Evolutionary conservation across 2,888 invertebrate genomes (phyloP), one percentile per base, ranked within the genome.

Genomic region (Ceraclea dissimilis): DNA sequence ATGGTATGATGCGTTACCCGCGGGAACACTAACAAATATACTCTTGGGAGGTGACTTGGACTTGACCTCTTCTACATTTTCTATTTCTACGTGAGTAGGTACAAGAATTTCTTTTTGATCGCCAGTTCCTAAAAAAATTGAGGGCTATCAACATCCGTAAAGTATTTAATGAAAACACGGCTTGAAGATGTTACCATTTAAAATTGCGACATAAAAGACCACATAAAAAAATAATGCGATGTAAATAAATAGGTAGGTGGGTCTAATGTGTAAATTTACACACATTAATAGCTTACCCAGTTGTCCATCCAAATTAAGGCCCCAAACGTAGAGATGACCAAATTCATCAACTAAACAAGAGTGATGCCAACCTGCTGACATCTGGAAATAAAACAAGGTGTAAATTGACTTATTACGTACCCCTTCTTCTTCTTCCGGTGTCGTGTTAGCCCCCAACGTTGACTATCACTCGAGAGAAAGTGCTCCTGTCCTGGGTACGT

Each of bases 271-370:
- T n/a, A n/a, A n/a, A n/a, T n/a, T n/a, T n/a, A n/a, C n/a, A n/a
- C n/a, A 26, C 26, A 26, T 26, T 26, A 10, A 6, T 26, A n/a
- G 11, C 39, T 51, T 61, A 76, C 92, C 93, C 53, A 95, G 74
- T 69, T 95, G 95, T 33, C 93, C 93, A 67, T 95, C 93, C 60
- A 91, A 81, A 71, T 92, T 93, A 60, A 90, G 82, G 1, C 95
- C 94, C 91, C 93, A 94, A 0, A 86, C 81, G 65, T 88, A 91
- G 1, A 92, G 70, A 6, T 81, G 79, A 4, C 89, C 89, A 52
- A 81, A 79, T 52, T 82, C 81, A 44, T 87, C 86, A 50, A 91
- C 69, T 51, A 91, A 71, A 43, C 85, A 84, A 39, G 87, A 88
- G 69, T 95, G 94, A 67, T 91, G 87, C 71, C 90, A 88, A 1